Evolutionary conservation across 2,888 invertebrate species (phyloP).

Genomic region (Agrotis exclamationis): DNA sequence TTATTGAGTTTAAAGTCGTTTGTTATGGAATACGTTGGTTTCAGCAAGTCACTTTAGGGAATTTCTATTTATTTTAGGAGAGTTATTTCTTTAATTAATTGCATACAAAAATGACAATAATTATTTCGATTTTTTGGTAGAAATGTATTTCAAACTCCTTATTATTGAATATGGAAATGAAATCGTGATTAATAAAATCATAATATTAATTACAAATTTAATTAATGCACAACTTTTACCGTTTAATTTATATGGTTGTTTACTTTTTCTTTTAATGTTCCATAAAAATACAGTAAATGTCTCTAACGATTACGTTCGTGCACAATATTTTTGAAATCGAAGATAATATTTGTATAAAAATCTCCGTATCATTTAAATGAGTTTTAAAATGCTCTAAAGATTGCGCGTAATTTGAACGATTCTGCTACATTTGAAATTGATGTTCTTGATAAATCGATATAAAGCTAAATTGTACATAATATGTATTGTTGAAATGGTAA

Average conservation of each 20-base stretch:
- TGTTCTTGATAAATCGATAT: background rate
- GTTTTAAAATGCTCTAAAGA: background rate
- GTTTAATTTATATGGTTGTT: slow-evolving; percentile 13
- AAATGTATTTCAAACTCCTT: background rate
- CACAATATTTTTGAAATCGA: background rate
- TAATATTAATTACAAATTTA: slow-evolving; percentile 17
- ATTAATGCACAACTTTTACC: slow-evolving; percentile 19
- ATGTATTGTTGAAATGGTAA: background rate
- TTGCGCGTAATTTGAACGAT: background rate
- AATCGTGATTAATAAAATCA: slow-evolving; percentile 29
- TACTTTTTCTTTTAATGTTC: slow-evolving; percentile 11
- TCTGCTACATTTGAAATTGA: background rate
- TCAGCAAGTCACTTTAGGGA: background rate
- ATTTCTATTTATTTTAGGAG: background rate
- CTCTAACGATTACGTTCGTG: background rate
- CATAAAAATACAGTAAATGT: background rate
- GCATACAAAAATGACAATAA: background rate
- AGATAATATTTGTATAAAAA: background rate
- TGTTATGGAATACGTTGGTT: background rate
- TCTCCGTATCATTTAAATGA: background rate
- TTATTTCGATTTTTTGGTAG: background rate
- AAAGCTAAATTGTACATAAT: background rate
- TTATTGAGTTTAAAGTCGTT: background rate
- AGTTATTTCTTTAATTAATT: background rate
- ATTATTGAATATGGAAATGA: slow-evolving; percentile 1